Percentiles rank a stretch among this genome's conserved stretches.
Evolutionary conservation across 2,888 invertebrate species (phyloP).

Genomic region (Elmis aenea): DNA sequence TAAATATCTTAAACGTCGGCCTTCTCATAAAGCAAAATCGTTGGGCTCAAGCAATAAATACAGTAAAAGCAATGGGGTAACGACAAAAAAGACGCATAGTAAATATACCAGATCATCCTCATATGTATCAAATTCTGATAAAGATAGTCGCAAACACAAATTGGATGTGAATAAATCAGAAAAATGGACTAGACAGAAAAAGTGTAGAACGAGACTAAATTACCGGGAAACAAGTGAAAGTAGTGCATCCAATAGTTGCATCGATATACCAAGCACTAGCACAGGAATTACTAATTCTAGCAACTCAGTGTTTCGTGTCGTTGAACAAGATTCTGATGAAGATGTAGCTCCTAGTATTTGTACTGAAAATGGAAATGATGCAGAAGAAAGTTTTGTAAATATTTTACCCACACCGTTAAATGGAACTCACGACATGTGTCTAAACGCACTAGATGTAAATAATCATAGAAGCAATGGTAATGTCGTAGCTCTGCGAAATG

Average conservation of each 20-base stretch:
- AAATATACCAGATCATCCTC: not conserved
- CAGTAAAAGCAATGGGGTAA: constrained; percentile 24
- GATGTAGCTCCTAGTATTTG: constrained; percentile 39
- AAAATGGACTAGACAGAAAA: constrained; percentile 23
- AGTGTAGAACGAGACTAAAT: constrained; percentile 36
- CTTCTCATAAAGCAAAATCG: constrained; percentile 29
- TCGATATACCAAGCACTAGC: constrained; percentile 62
- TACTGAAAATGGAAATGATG: constrained; percentile 23
- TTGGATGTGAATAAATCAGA: constrained; percentile 18
- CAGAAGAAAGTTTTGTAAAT: constrained; percentile 49
- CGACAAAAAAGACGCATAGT: constrained; percentile 21
- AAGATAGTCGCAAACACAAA: constrained; percentile 23
- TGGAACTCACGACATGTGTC: constrained; percentile 48
- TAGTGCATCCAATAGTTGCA: constrained; percentile 43
- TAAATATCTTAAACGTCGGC: constrained; percentile 27
- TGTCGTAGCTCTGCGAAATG: constrained; percentile 14
- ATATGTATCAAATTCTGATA: constrained; percentile 8
- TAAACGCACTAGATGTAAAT: constrained; percentile 38
- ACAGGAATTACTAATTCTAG: constrained; percentile 50
- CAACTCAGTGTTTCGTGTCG: constrained; percentile 43
- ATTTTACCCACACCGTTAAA: constrained; percentile 58
- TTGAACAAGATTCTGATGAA: constrained; percentile 58
- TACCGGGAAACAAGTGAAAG: constrained; percentile 32
- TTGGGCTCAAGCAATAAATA: constrained; percentile 27
- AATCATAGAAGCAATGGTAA: constrained; percentile 15